Base-by-base conservation (phyloP, 2,113 vertebrate species). In the Syngnathus typhle region DNA sequence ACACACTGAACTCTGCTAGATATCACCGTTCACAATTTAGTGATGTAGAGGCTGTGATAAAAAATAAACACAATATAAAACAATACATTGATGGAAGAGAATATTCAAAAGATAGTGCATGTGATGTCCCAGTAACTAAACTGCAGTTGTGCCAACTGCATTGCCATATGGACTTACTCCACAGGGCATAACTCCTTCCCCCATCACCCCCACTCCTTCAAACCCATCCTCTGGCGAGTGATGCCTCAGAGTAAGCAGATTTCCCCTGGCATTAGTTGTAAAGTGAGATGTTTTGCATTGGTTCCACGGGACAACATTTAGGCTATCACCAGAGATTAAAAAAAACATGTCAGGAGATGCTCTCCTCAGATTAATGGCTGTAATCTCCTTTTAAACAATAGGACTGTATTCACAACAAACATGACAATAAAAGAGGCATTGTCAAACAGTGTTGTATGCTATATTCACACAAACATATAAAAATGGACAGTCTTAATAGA, bases 161-260 rank as follows among this genome's bases (percentile, higher is more conserved):
- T 62, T 72, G 78, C 89, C 90, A 91, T 90, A 90, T 90, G 90
- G 87, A 72, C 81, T 13, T 62, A 71, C 80, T 80, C 82, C 71
- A 73, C 76, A 60, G 84, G 79, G 74, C 70, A 78, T 64, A 69
- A 49, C 37, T 19, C 49, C 36, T 16, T 46, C 13, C 11, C 16
- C 58, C 62, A 52, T 4, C n/a, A 21, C 19, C 21, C 13, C 19
- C 56, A 38, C 68, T 62, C 63, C 71, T 37, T 32, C 27, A 32
- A 73, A 61, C 70, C 73, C 72, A 71, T 58, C 75, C 18, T 62
- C 68, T 65, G 76, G 73, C 64, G 16, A 74, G 79, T 71, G 77
- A 78, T 64, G 65, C 71, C 62, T 78, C 74, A 74, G 68, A 82
- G 70, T 86, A 85, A 89, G 85, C 84, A 85, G 84, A 88, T 88